phyloP scores from a whole-genome alignment of 2,888 invertebrate genomes.

The Drosophila kokeensis region DNA sequence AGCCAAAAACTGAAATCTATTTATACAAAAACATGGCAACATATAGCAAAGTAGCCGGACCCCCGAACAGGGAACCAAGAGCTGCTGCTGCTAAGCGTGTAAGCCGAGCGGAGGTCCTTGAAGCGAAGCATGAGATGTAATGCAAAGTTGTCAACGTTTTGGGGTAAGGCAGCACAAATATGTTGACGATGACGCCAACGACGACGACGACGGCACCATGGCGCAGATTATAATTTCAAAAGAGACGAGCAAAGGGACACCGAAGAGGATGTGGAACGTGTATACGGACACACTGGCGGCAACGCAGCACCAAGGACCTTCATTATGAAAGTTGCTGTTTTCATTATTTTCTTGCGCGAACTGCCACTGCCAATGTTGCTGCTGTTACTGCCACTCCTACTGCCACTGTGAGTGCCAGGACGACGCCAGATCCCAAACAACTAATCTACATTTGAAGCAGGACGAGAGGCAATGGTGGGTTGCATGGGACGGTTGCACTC shows the following conservation, averaged over 20 bases:
- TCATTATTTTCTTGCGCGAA: conserved; percentile 78
- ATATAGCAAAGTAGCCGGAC: conserved; percentile 31
- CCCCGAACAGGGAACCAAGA: conserved; percentile 44
- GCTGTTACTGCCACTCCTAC: conserved; percentile 4
- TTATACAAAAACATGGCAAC: conserved; percentile 61
- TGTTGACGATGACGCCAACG: conserved; percentile 38
- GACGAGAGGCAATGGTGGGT: not conserved
- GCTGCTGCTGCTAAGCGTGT: conserved; percentile 60
- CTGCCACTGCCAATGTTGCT: conserved; percentile 15
- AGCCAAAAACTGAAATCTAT: conserved; percentile 58
- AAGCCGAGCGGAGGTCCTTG: conserved; percentile 70
- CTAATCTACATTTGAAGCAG: conserved; percentile 76
- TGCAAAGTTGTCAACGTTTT: conserved; percentile 43
- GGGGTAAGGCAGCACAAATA: conserved; percentile 37
- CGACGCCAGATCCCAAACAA: conserved; percentile 58
- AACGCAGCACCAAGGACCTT: conserved; percentile 64
- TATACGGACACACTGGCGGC: conserved; percentile 30
- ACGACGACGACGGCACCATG: conserved; percentile 51
- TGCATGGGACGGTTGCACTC: conserved; percentile 11
- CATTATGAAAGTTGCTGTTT: conserved; percentile 82
- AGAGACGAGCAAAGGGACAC: conserved; percentile 57
- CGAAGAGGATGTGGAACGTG: conserved; percentile 11
- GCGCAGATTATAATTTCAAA: conserved; percentile 83
- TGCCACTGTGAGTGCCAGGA: conserved; percentile 7
- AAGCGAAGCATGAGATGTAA: conserved; percentile 47